Conservation (phyloP, 2,888 invertebrate genomes). For the Ochlodes sylvanus region DNA sequence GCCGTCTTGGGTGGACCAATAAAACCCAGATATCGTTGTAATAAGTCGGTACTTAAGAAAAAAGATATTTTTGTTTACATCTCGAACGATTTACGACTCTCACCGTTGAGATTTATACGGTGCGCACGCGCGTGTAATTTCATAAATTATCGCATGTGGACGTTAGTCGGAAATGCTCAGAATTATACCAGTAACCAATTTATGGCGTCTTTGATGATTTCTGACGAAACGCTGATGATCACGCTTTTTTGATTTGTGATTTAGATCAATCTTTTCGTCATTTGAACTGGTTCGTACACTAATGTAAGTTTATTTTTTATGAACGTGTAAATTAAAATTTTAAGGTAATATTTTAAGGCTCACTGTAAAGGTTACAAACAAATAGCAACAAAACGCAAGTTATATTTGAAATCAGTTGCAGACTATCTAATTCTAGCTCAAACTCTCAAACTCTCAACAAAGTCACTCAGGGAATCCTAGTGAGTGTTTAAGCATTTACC, state of each 20-base stretch:
- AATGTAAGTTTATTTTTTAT: neutral
- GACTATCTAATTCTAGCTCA: no score
- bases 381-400: no score
- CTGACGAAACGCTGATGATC: constrained; percentile 31
- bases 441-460: no score
- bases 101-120: constrained; percentile 43
- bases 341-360: no score
- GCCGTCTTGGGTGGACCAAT: constrained; percentile 39
- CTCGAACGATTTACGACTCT: constrained; percentile 41
- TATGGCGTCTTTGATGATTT: constrained; percentile 29
- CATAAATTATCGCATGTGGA: constrained; percentile 43
- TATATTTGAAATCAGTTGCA: no score
- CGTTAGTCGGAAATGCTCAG: constrained; percentile 36
- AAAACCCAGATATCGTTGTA: constrained; percentile 42
- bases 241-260: constrained; percentile 14
- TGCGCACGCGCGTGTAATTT: constrained; percentile 39
- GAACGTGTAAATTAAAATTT: no score
- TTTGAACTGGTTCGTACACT: constrained; percentile 14
- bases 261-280: constrained; percentile 25
- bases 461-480: no score
- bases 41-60: constrained; percentile 41
- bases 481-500: no score
- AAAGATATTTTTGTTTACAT: constrained; percentile 39
- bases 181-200: constrained; percentile 22
- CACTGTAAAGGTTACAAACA: no score